phyloP scores from a whole-genome alignment of 2,888 invertebrate genomes.

The Melolontha melolontha region DNA sequence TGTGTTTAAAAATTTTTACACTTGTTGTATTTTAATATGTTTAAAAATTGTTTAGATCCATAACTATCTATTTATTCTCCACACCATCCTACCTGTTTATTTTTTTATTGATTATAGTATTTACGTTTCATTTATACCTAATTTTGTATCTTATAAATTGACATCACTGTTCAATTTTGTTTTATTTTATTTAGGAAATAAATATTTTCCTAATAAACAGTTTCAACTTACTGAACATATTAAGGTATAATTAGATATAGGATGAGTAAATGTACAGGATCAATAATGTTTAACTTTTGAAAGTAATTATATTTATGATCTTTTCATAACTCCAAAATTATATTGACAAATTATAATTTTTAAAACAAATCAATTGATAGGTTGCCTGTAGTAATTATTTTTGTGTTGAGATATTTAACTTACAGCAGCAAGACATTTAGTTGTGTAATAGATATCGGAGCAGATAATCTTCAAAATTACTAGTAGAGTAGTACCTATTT shows the following conservation, averaged over 20 bases:
- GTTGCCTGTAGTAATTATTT: too few relatives aligned
- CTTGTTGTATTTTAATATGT: slow-evolving; percentile 52
- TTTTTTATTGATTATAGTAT: slow-evolving; percentile 41
- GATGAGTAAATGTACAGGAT: too few relatives aligned
- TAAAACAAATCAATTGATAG: too few relatives aligned
- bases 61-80: slow-evolving; percentile 49
- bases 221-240: slow-evolving; percentile 1
- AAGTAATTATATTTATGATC: too few relatives aligned
- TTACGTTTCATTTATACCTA: slow-evolving; percentile 44
- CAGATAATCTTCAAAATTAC: too few relatives aligned
- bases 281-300: too few relatives aligned
- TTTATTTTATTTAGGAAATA: slow-evolving; percentile 43
- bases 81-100: slow-evolving; percentile 42
- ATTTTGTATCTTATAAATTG: slow-evolving; percentile 40
- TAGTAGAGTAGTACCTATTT: too few relatives aligned
- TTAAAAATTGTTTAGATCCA: slow-evolving; percentile 50
- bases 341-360: too few relatives aligned
- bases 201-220: slow-evolving; percentile 46
- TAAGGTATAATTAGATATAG: background rate
- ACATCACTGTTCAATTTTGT: slow-evolving; percentile 44
- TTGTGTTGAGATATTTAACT: too few relatives aligned
- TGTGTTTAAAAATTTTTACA: slow-evolving; percentile 45
- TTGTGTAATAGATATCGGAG: too few relatives aligned
- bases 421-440: too few relatives aligned
- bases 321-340: too few relatives aligned